phyloP scores from a whole-genome alignment of 1,140 invertebrate genomes.

The Globodera rostochiensis region DNA sequence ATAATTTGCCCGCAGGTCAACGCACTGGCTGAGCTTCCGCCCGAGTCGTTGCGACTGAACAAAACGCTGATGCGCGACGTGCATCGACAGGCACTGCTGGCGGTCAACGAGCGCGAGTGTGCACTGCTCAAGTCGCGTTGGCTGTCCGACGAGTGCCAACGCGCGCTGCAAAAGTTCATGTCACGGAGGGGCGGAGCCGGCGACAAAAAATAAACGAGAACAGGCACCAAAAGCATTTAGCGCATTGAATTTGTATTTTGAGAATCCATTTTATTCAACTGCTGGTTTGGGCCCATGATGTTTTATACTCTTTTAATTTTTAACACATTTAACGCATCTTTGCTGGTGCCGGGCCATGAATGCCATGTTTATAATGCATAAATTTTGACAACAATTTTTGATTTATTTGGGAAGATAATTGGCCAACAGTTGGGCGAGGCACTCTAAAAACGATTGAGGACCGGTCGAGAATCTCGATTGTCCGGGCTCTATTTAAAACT shows the following conservation, averaged over 20 bases:
- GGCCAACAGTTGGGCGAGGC: too few relatives aligned
- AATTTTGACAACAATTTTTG: too few relatives aligned
- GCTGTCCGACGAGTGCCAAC: slow-evolving; percentile 72
- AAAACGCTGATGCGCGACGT: slow-evolving; percentile 70
- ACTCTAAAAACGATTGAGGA: too few relatives aligned
- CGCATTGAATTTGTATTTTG: not conserved
- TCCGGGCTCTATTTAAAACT: too few relatives aligned
- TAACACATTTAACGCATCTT: too few relatives aligned
- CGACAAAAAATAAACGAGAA: not conserved
- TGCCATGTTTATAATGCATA: too few relatives aligned
- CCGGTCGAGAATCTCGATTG: too few relatives aligned
- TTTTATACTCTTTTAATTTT: too few relatives aligned
- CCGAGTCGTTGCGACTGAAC: slow-evolving; percentile 70
- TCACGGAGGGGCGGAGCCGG: slow-evolving; percentile 47
- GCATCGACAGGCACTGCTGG: slow-evolving; percentile 68
- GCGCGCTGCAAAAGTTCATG: slow-evolving; percentile 70
- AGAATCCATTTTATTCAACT: too few relatives aligned
- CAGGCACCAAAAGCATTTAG: not conserved
- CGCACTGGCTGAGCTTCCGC: slow-evolving; percentile 37
- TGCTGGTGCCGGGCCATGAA: too few relatives aligned
- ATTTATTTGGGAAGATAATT: too few relatives aligned
- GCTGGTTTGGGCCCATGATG: too few relatives aligned
- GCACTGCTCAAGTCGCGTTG: slow-evolving; percentile 70
- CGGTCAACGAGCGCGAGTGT: slow-evolving; percentile 71
- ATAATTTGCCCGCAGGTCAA: slow-evolving; percentile 2